Percentiles rank a stretch among this genome's conserved stretches.
Evolutionary conservation across 2,888 invertebrate genomes (phyloP).

Genomic region (Syrphus vitripennis): DNA sequence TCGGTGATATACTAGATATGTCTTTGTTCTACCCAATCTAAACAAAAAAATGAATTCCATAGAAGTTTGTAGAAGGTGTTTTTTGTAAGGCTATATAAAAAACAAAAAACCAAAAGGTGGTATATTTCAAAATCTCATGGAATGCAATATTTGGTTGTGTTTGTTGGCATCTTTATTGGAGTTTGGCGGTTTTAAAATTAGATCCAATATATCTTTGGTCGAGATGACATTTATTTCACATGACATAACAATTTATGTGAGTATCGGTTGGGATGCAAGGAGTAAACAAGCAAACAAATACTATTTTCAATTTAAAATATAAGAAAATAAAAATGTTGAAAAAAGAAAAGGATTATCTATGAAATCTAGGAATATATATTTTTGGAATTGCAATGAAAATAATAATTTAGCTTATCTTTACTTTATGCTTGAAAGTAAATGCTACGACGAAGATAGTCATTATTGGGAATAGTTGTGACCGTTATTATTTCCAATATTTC

Average conservation of each 20-base stretch:
- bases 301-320: not conserved
- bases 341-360: not conserved
- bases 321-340: not conserved
- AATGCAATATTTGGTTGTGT: conserved; percentile 34
- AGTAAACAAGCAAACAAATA: not conserved
- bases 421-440: too few relatives aligned
- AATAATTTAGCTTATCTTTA: too few relatives aligned
- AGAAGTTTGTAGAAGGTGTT: not conserved
- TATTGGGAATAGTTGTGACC: too few relatives aligned
- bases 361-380: not conserved
- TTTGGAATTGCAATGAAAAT: not conserved
- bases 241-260: conserved; percentile 66
- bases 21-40: not conserved
- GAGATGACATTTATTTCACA: conserved; percentile 64
- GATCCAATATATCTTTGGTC: conserved; percentile 59
- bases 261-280: conserved; percentile 8
- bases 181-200: conserved; percentile 2
- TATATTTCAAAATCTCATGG: conserved; percentile 49
- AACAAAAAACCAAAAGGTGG: conserved; percentile 17
- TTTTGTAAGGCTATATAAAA: not conserved
- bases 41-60: not conserved
- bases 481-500: too few relatives aligned
- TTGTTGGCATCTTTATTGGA: conserved; percentile 30
- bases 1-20: not conserved
- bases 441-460: too few relatives aligned